Percentiles rank a stretch among this genome's conserved stretches.
phyloP scores from a whole-genome alignment of 2,888 invertebrate species.

The Xestoiulus laeticollis region DNA sequence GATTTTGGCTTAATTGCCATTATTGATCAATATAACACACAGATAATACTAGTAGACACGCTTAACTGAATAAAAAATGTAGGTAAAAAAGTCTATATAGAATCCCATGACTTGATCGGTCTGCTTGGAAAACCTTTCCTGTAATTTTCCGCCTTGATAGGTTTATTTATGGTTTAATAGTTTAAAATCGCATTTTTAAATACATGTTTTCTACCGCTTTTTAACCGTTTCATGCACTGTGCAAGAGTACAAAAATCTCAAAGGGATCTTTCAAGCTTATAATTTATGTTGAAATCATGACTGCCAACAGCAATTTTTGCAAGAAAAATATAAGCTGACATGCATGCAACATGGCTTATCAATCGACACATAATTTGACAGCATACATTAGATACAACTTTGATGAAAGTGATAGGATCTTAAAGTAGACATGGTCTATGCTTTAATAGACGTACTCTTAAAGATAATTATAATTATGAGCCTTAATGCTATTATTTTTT shows the following conservation, averaged over 20 bases:
- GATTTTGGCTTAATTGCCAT: no score
- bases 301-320: background rate
- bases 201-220: background rate
- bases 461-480: no score
- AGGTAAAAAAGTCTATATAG: no score
- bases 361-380: background rate
- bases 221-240: background rate
- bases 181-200: background rate
- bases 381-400: background rate
- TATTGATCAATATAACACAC: no score
- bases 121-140: background rate
- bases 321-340: background rate
- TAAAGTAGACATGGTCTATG: background rate
- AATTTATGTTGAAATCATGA: background rate
- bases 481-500: no score
- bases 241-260: background rate
- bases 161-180: background rate
- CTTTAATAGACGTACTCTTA: no score
- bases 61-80: no score
- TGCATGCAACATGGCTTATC: background rate
- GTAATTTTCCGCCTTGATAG: background rate
- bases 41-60: no score
- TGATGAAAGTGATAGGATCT: background rate
- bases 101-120: background rate
- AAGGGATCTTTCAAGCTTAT: background rate